Base-by-base conservation (phyloP, 2,113 vertebrate genomes). In the Dissostichus mawsoni region DNA sequence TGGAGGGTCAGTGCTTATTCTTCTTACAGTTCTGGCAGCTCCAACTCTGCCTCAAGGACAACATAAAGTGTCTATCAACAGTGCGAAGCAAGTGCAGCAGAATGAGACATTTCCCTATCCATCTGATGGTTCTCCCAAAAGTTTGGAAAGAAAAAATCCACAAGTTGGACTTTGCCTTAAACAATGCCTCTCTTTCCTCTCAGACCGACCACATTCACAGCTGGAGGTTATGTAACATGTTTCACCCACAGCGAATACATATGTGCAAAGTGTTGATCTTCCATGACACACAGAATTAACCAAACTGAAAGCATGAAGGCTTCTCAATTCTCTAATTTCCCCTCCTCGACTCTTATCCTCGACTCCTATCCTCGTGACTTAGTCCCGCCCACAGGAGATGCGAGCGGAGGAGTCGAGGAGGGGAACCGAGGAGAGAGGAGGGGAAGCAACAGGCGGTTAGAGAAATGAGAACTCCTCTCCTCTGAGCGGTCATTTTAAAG, bases 11-110 rank as follows among this genome's bases (percentile, higher is more conserved):
- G 57, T 52, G 6, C 45, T 71, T 41, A 20, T 56, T 63, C 65
- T 78, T 65, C 44, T 57, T 45, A 62, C 16, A 23, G 41, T 33
- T 63, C 61, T 73, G 73, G 78, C 85, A 74, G 69, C 73, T 69
- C 63, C 16, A 74, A 52, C 50, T 68, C 33, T 48, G 76, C 61
- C 53, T 81, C 52, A 87, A 77, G 73, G 82, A 78, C 73, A 20
- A 55, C 69, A 56, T 18, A 23, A 61, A 18, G 51, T 57, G 51
- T 62, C 69, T 33, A 13, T 58, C 55, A 23, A 16, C 18, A 0
- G 3, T 11, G 9, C 4, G 1, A 48, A 44, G 9, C 44, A 23
- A 33, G 41, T 45, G 17, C 56, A 10, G 65, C 61, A 16, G 61
- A 50, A 44, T 17, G 25, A 61, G 41, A 59, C 52, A n/a, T 51